These are phyloP conservation scores for Chymomyza procnemis DNA, from an alignment of 2,888 invertebrate species.

Conservation along the genomic window DNA sequence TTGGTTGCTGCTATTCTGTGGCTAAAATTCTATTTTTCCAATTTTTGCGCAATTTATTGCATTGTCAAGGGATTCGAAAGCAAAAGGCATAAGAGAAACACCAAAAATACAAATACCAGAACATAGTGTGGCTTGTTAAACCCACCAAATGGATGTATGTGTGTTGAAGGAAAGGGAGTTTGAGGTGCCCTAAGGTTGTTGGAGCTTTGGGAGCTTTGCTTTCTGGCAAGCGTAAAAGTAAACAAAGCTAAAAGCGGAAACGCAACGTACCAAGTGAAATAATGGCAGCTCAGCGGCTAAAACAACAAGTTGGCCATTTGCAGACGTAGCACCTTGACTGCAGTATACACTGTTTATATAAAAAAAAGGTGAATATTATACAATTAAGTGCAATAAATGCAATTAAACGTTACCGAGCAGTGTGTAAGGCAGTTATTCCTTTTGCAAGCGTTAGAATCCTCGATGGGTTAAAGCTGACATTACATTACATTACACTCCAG, in stretches of 20 bases:
- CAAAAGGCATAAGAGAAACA: conserved; percentile 65
- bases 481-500: too few relatives aligned
- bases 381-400: too few relatives aligned
- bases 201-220: conserved; percentile 66
- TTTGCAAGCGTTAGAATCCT: too few relatives aligned
- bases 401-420: too few relatives aligned
- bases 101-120: conserved; percentile 64
- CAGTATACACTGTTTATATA: too few relatives aligned
- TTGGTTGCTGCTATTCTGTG: conserved; percentile 49
- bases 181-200: conserved; percentile 26
- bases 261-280: conserved; percentile 57
- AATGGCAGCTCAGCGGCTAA: conserved; percentile 43
- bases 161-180: background rate
- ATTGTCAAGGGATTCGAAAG: conserved; percentile 69
- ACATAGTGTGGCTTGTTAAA: conserved; percentile 65
- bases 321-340: too few relatives aligned
- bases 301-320: background rate
- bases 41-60: conserved; percentile 74
- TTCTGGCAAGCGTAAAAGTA: conserved; percentile 70
- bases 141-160: conserved; percentile 23
- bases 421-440: too few relatives aligned
- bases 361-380: too few relatives aligned
- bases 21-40: conserved; percentile 73
- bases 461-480: too few relatives aligned
- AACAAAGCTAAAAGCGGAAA: conserved; percentile 72